Evolutionary conservation across 1,140 invertebrate genomes (phyloP).

Genomic region (Mesaphorura yosii): DNA sequence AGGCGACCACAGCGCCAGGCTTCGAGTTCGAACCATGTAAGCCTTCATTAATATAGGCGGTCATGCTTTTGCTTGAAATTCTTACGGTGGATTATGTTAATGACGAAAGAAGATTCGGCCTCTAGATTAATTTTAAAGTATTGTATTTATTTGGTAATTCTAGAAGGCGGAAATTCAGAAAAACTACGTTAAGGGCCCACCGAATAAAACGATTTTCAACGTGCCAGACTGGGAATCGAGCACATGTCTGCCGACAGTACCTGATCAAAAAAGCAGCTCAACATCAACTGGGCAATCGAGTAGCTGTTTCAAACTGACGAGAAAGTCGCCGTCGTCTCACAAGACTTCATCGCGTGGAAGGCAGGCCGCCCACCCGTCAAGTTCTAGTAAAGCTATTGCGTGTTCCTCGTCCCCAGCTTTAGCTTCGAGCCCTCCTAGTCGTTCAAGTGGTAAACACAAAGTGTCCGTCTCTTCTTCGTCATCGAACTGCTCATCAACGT

Average conservation of each 20-base stretch:
- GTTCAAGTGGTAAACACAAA: constrained; percentile 16
- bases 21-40: constrained; percentile 22
- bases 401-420: constrained; percentile 1
- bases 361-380: constrained; percentile 15
- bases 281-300: constrained; percentile 24
- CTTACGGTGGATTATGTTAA: background rate
- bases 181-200: constrained; percentile 23
- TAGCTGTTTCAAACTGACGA: constrained; percentile 9
- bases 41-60: background rate
- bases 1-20: constrained; percentile 7
- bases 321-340: constrained; percentile 9
- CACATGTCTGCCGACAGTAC: background rate
- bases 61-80: no score
- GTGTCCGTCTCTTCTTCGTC: constrained; percentile 12
- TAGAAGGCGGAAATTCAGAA: constrained; percentile 24
- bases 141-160: constrained; percentile 11
- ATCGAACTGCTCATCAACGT: constrained; percentile 17
- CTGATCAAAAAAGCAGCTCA: constrained; percentile 20
- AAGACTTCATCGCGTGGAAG: constrained; percentile 23
- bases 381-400: constrained; percentile 4
- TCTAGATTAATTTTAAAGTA: no score
- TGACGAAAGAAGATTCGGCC: no score
- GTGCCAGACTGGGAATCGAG: constrained; percentile 18
- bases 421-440: background rate
- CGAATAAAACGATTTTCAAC: constrained; percentile 28